Evolutionary conservation across 2,888 invertebrate species (phyloP), one percentile per base, ranked within the genome.

Genomic region (Linnaemya vulpina): DNA sequence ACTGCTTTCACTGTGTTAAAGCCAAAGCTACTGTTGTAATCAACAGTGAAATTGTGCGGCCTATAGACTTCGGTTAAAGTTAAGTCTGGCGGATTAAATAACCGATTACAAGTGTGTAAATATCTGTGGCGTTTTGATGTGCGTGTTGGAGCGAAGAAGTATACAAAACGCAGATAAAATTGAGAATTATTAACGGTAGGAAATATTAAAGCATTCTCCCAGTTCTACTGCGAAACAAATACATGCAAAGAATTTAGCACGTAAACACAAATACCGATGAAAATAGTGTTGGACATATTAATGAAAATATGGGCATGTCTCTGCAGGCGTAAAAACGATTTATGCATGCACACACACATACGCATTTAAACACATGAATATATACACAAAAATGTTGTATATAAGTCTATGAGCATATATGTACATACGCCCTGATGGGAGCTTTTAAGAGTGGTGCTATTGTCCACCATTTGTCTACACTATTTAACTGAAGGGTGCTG

Each of bases 21-120:
- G 30, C n/a, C 4, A 43, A 68, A 73, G 73, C 62, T 75, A 49
- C 75, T 75, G 49, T 60, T 60, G 65, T 79, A 78, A 74, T 83
- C 78, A 78, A 71, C 74, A 70, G 53, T 8, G 25, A 68, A 78
- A 22, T 58, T 13, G 10, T 83, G 63, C 22, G 46, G 62, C 60
- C 70, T 67, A 60, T 84, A 80, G 22, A 65, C 75, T 80, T 71
- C 65, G 76, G 79, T 84, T 80, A 71, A 84, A 58, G 65, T 79
- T 79, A 75, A 79, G 75, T 79, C 75, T 40, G 65, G 58, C 20
- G 67, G 75, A 74, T 81, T 62, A 55, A 75, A 43, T 17, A 10
- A 46, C 65, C 51, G 58, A 58, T 43, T 81, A 25, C 17, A 55
- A 35, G 68, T 49, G 58, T 22, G 53, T 15, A 62, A 65, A 65